Percentiles rank a stretch among this genome's conserved stretches.
phyloP scores from a whole-genome alignment of 2,888 invertebrate species.

The Euclidia mi region DNA sequence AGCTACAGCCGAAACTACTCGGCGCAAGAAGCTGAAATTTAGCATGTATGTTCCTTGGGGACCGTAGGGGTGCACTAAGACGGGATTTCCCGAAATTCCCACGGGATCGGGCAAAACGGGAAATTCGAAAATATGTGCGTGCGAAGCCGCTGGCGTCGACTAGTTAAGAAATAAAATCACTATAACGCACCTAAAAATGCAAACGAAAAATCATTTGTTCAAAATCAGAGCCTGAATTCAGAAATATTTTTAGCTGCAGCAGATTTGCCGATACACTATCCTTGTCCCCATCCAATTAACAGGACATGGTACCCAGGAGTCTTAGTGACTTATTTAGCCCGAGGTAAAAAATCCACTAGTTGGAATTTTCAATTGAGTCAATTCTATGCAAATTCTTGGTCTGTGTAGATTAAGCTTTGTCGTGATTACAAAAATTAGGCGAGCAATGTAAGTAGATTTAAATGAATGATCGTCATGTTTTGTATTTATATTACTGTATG shows the following conservation, averaged over 20 bases:
- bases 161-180: too few relatives aligned
- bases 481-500: too few relatives aligned
- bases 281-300: conserved; percentile 29
- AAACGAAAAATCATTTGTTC: neutral
- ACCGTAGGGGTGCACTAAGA: too few relatives aligned
- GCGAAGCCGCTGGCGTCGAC: too few relatives aligned
- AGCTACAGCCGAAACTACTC: too few relatives aligned
- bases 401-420: conserved; percentile 26
- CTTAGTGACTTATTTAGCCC: conserved; percentile 28
- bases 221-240: neutral
- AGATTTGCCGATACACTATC: conserved; percentile 20
- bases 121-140: too few relatives aligned
- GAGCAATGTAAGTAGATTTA: too few relatives aligned
- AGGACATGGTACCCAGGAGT: conserved; percentile 19
- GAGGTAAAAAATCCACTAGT: conserved; percentile 42
- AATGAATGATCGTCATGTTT: too few relatives aligned
- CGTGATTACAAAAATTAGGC: conserved; percentile 39
- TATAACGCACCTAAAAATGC: neutral
- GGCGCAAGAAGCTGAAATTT: too few relatives aligned
- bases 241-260: conserved; percentile 14
- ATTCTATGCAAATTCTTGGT: conserved; percentile 47
- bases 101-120: too few relatives aligned
- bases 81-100: too few relatives aligned
- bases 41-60: too few relatives aligned
- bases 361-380: conserved; percentile 30